Percentiles rank a stretch among this genome's conserved stretches.
These are phyloP conservation scores for Tipula helvola DNA, from an alignment of 2,888 invertebrate genomes.

Conservation along the genomic window DNA sequence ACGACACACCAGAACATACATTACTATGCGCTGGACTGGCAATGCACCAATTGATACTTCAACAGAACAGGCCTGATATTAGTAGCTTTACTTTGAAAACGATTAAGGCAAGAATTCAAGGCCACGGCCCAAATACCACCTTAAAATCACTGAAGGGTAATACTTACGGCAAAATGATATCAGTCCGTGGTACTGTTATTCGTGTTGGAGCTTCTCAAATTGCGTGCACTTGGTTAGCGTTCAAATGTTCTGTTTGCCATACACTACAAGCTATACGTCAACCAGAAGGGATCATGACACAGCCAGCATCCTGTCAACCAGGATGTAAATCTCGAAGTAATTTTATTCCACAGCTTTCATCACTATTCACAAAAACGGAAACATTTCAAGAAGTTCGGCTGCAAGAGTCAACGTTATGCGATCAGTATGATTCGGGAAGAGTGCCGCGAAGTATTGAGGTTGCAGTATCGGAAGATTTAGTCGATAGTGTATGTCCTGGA, in stretches of 20 bases:
- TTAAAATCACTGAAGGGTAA: constrained; percentile 58
- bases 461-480: constrained; percentile 71
- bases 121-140: constrained; percentile 52
- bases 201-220: constrained; percentile 64
- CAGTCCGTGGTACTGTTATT: constrained; percentile 75
- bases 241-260: constrained; percentile 58
- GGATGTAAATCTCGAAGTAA: constrained; percentile 46
- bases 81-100: constrained; percentile 25
- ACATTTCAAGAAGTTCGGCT: constrained; percentile 71
- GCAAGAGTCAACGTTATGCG: constrained; percentile 49
- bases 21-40: constrained; percentile 63
- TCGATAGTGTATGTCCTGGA: constrained; percentile 73
- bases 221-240: constrained; percentile 63
- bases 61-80: constrained; percentile 33
- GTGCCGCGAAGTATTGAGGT: constrained; percentile 74
- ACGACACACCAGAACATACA: constrained; percentile 51
- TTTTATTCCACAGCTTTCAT: constrained; percentile 50
- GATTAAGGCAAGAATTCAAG: constrained; percentile 42
- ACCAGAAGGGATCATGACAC: constrained; percentile 21
- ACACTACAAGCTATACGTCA: constrained; percentile 53
- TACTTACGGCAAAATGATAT: constrained; percentile 61
- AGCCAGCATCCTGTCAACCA: constrained; percentile 45
- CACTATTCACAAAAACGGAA: constrained; percentile 57
- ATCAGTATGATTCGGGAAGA: constrained; percentile 48
- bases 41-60: constrained; percentile 54